These are phyloP conservation scores for Elanoides forficatus DNA, from an alignment of 2,113 vertebrate genomes.

Conservation along the genomic window DNA sequence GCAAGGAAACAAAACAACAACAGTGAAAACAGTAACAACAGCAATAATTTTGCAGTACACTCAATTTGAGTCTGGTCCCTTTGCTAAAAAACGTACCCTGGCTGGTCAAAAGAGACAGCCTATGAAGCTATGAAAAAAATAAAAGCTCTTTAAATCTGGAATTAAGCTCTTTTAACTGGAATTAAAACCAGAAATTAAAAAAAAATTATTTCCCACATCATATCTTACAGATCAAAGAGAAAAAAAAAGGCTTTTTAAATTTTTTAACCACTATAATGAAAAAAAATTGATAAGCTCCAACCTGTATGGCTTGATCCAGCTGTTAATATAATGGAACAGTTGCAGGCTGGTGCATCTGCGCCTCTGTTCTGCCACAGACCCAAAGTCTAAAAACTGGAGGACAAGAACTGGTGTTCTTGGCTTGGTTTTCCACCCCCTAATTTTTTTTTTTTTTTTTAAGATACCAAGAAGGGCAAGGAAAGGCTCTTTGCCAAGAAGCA, in stretches of 20 bases:
- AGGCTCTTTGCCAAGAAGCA: slow-evolving; percentile 23
- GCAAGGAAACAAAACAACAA: not conserved
- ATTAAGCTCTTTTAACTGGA: not conserved
- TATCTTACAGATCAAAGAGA: not conserved
- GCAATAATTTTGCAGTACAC: not conserved
- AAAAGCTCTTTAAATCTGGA: not conserved
- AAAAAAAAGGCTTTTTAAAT: not conserved
- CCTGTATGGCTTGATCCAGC: not conserved
- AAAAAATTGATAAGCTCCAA: not conserved
- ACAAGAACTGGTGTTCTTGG: not conserved
- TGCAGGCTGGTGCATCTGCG: not conserved
- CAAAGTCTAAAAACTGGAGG: not conserved
- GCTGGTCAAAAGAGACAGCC: not conserved
- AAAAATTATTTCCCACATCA: not conserved
- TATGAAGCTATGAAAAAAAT: not conserved
- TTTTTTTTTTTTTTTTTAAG: not conserved
- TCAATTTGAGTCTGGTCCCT: not conserved
- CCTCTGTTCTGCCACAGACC: not conserved
- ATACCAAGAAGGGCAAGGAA: not conserved
- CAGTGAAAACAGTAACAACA: not conserved
- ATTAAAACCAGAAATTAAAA: not conserved
- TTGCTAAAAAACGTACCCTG: not conserved
- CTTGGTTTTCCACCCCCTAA: not conserved
- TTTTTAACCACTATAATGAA: not conserved
- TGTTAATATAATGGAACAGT: not conserved